Base-by-base conservation (phyloP, 1,140 invertebrate species). In the Lepidurus arcticus region DNA sequence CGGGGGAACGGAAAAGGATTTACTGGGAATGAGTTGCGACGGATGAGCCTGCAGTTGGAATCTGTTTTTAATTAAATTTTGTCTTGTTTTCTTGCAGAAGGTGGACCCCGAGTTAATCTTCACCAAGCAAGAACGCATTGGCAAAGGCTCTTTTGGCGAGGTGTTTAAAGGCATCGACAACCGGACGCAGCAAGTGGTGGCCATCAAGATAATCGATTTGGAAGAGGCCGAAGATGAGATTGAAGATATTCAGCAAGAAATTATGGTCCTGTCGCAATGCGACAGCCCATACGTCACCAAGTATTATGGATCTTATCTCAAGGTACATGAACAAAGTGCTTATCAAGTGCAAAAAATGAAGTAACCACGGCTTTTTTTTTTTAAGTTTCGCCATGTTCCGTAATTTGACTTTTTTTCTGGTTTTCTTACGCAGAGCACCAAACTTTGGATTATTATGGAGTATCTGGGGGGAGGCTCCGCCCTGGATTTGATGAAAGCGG, bases 401-500 rank as follows among this genome's bases (percentile, higher is more conserved):
- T 0, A 34, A 34, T 73, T n/a, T n/a, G 0, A 79, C 3, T 34
- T 34, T 73, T 76, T 45, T 78, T 77, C 80, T 81, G 80, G 82
- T 80, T 47, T 44, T 86, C 84, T 82, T 88, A 90, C 44, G 34
- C 86, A 97, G 95, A 97, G 96, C 82, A 98, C 97, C 80, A 99
- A 99, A 87, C 87, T 99, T 90, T 99, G 98, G 98, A 99, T 99
- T 84, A 98, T 99, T 82, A 99, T 99, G 98, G 98, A 99, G 87
- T 99, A 99, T 86, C 88, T 99, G 84, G 98, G 98, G 78, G 90
- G 90, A 77, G 98, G 98, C 74, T 99, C 98, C 26, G 98, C 97
- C 74, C 87, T 99, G 84, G 98, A 99, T 88, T 88, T 99, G 80
- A 99, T 99, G 95, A 99, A 99, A 87, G 96, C 97, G 53, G 98